These are phyloP conservation scores for Mythimna lalbum DNA, from an alignment of 2,888 invertebrate species.

Conservation along the genomic window DNA sequence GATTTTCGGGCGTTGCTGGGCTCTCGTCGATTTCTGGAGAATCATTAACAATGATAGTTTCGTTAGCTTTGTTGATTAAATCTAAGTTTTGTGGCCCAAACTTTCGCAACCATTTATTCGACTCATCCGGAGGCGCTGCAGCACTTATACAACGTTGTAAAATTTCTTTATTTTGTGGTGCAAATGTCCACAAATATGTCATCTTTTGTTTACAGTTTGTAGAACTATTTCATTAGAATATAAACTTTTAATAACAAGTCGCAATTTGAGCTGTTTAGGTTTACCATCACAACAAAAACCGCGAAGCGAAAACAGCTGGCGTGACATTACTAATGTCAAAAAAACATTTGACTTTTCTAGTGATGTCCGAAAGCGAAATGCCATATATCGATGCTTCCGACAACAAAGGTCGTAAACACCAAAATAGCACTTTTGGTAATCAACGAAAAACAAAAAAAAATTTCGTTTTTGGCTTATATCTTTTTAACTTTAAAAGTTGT, in stretches of 20 bases:
- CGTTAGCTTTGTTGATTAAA: conserved; percentile 31
- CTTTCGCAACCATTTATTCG: conserved; percentile 73
- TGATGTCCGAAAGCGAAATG: no score
- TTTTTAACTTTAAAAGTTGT: no score
- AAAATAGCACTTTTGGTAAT: no score
- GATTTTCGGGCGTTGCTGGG: conserved; percentile 16
- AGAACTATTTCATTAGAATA: not conserved
- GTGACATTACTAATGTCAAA: not conserved
- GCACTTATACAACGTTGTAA: conserved; percentile 68
- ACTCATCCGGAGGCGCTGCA: conserved; percentile 59
- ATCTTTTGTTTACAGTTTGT: conserved; percentile 52
- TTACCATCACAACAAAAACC: not conserved
- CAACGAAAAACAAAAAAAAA: no score
- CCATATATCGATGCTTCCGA: no score
- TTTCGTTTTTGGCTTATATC: no score
- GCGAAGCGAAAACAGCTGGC: not conserved
- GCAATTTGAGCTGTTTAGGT: not conserved
- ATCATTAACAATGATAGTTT: conserved; percentile 35
- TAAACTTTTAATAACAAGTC: not conserved
- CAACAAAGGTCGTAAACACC: no score
- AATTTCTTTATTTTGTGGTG: conserved; percentile 65
- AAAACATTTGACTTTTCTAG: no score
- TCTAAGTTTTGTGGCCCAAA: conserved; percentile 65
- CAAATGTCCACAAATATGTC: conserved; percentile 75
- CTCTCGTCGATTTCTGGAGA: conserved; percentile 12